Base-by-base conservation (phyloP, 2,888 invertebrate genomes). In the Conus canariensis region DNA sequence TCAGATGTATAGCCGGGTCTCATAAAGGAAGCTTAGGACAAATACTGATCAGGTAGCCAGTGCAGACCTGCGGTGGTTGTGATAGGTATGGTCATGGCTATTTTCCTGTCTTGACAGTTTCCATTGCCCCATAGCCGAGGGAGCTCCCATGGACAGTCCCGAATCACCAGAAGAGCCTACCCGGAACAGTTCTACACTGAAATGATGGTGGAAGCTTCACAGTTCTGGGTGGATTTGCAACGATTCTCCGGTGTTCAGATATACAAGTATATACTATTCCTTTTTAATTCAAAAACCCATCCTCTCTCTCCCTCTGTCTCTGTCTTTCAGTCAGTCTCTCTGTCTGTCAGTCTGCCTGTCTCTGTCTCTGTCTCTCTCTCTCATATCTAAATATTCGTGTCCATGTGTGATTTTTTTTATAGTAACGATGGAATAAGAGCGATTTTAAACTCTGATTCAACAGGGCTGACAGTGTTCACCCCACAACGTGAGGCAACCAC, bases 61-160 rank as follows among this genome's bases (percentile, higher is more conserved):
- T 45, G 45, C 45, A 45, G 45, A 3, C 45, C 45, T 45, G 45
- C 30, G 30, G 30, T 30, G 30, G 30, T 30, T 30, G 30, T 45
- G 45, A 45, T 4, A 45, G 45, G 45, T 45, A 30, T 30, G 30
- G 30, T 30, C 2, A 45, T 45, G 45, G 45, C 45, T 45, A 45
- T 45, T 45, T 45, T 45, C 12, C 10, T 80, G 30, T 80, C 19
- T 12, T 64, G 8, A 16, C 90, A 91, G 91, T 91, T 91, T 56
- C 91, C 91, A 0, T n/a, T 91, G 58, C 91, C 91, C 3, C 91
- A 91, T 86, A 85, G 88, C 16, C 92, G 96, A 14, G 96, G 96
- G 1, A 96, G 96, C 90, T 96, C 96, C 14, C 96, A 96, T 90
- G 96, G 96, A 1, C 95, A 95, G 88, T 95, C 94, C 45, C 94